Base-by-base conservation (phyloP, 2,113 vertebrate species). In the Callipepla californica region DNA sequence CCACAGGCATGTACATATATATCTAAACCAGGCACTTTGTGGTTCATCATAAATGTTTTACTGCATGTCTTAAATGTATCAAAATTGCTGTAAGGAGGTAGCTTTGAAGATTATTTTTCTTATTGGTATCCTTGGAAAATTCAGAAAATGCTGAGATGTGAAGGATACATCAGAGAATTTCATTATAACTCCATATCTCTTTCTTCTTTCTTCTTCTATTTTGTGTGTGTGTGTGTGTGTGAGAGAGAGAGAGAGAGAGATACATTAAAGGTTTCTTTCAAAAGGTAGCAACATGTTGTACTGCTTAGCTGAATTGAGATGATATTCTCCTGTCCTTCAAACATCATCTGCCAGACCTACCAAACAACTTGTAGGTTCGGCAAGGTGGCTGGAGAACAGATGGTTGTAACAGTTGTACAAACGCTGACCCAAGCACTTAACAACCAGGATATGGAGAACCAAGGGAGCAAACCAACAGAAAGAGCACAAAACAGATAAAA, bases 261-360 rank as follows among this genome's bases (percentile, higher is more conserved):
- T 80, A 44, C 20, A 26, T 40, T 25, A 70, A 80, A 79, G 28
- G 6, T 7, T 88, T 92, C 80, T 42, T 89, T 95, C 69, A 90
- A 81, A 93, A 87, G 58, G 7, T 6, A 83, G 45, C 25, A 45
- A 69, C 6, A 23, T 7, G 12, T 78, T 78, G 57, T 44, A 36
- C 26, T 73, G 57, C 61, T 81, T 90, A 76, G 69, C 11, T 84
- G 61, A 74, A 83, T 1, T 57, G 55, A 63, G 20, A 89, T 22
- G 3, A 4, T 38, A 20, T 85, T 87, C 74, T 80, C 1, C 1
- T 73, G 59, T 70, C 34, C 47, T 80, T 89, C 73, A 79, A 14
- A 69, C 11, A 28, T 18, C 1, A 1, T 30, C 59, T 87, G 32
- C 38, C 42, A 36, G 42, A 55, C 11, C n/a, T 75, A 69, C 36